Conservation (phyloP, 2,888 invertebrate species). For the Cistogaster globosa region DNA sequence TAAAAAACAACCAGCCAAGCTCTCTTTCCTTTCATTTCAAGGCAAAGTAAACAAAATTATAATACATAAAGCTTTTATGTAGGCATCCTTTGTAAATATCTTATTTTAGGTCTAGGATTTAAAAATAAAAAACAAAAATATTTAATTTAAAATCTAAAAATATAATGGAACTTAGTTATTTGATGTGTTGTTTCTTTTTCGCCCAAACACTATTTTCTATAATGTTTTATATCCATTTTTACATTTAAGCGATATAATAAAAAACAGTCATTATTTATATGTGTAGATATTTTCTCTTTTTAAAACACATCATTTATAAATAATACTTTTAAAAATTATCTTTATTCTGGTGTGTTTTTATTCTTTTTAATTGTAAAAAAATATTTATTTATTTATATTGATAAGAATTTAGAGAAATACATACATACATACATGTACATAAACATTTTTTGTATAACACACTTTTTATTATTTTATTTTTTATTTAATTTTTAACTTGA, state of each 20-base stretch:
- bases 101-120: conserved; percentile 67
- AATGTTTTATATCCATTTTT: conserved; percentile 52
- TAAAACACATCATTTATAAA: conserved; percentile 13
- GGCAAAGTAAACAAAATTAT: conserved; percentile 4
- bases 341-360: conserved; percentile 58
- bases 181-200: background rate
- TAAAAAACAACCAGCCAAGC: conserved; percentile 59
- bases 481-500: conserved; percentile 63
- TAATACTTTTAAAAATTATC: conserved; percentile 46
- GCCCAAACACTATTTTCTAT: conserved; percentile 14
- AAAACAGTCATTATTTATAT: conserved; percentile 46
- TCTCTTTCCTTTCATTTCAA: conserved; percentile 49
- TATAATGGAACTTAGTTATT: conserved; percentile 38
- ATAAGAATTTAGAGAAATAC: conserved; percentile 44
- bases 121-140: conserved; percentile 45
- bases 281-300: conserved; percentile 21
- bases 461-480: conserved; percentile 65
- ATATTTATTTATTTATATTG: conserved; percentile 35
- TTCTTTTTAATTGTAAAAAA: conserved; percentile 33
- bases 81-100: conserved; percentile 70
- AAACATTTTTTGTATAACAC: conserved; percentile 33
- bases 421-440: conserved; percentile 46
- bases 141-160: conserved; percentile 27
- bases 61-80: conserved; percentile 59
- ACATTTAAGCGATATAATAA: conserved; percentile 62